These are phyloP conservation scores for Mustelus asterias DNA, from an alignment of 2,113 vertebrate genomes.

Conservation along the genomic window DNA sequence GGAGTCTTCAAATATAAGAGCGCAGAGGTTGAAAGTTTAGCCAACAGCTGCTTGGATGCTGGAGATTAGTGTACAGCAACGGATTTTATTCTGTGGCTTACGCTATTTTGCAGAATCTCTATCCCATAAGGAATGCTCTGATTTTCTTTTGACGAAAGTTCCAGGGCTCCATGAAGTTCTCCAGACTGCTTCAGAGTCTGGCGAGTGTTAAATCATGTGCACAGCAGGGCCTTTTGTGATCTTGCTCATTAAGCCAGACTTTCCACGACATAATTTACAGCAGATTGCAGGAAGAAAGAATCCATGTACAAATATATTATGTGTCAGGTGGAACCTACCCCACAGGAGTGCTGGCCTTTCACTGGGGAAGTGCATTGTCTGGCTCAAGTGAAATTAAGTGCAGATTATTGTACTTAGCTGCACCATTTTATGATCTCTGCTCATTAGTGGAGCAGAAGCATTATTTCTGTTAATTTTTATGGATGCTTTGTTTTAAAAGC, in stretches of 20 bases:
- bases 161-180: not conserved
- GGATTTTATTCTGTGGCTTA: not conserved
- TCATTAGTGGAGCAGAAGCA: not conserved
- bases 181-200: not conserved
- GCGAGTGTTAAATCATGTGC: not conserved
- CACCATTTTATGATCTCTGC: not conserved
- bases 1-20: not conserved
- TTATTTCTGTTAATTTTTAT: not conserved
- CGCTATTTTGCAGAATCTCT: not conserved
- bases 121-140: not conserved
- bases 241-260: not conserved
- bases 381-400: not conserved
- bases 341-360: not conserved
- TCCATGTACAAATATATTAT: not conserved
- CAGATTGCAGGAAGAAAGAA: not conserved
- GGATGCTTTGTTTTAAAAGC: not conserved
- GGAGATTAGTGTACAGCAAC: not conserved
- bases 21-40: not conserved
- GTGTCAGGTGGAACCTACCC: not conserved
- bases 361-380: not conserved
- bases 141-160: not conserved
- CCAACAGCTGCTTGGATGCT: not conserved
- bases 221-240: not conserved
- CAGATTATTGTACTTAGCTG: not conserved
- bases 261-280: not conserved